These are phyloP conservation scores for Vanessa tameamea DNA, from an alignment of 1,140 invertebrate species.

Conservation along the genomic window DNA sequence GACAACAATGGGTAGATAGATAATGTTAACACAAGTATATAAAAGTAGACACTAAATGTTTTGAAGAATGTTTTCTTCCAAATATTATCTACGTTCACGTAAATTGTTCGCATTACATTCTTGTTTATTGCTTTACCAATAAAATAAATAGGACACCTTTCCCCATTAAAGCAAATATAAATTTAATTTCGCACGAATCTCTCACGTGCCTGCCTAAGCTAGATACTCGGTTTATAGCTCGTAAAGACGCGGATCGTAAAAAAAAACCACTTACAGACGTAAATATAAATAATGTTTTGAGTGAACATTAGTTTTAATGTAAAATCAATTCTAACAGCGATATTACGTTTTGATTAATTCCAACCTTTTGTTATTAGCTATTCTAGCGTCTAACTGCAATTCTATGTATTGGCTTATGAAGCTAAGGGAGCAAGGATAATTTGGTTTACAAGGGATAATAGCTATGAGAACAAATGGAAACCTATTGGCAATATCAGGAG, in stretches of 20 bases:
- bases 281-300: constrained; percentile 38
- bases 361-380: neutral
- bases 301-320: constrained; percentile 29
- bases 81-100: neutral
- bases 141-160: constrained; percentile 11
- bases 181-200: constrained; percentile 30
- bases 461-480: too few relatives aligned
- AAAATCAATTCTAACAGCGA: constrained; percentile 26
- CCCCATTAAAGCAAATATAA: constrained; percentile 26
- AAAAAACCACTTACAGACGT: constrained; percentile 34
- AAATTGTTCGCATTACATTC: neutral
- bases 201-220: constrained; percentile 30
- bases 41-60: neutral
- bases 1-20: too few relatives aligned
- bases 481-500: too few relatives aligned
- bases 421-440: too few relatives aligned
- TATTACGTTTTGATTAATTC: neutral
- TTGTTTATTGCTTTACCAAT: constrained; percentile 12
- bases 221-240: constrained; percentile 36
- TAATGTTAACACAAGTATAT: neutral
- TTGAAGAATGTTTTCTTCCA: neutral
- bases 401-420: too few relatives aligned
- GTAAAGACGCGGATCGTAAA: constrained; percentile 34
- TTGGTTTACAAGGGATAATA: too few relatives aligned
- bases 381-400: too few relatives aligned